Evolutionary conservation across 2,113 vertebrate genomes (phyloP).

Genomic region (Phyllopteryx taeniolatus): DNA sequence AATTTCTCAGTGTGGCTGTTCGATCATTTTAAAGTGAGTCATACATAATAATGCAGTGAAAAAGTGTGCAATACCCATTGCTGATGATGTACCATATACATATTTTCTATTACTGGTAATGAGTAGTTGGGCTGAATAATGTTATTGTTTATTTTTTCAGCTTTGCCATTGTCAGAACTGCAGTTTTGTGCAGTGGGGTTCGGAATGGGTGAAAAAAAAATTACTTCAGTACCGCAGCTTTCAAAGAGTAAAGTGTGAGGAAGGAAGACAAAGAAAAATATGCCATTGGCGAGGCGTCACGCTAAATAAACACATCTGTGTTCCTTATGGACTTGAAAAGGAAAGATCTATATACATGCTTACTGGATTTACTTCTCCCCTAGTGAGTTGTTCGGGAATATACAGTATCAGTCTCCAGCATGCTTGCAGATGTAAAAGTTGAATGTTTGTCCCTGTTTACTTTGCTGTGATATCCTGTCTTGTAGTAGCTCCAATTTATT

Average conservation of each 20-base stretch:
- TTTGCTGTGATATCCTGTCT: slow-evolving; percentile 1
- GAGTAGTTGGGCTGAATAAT: slow-evolving; percentile 23
- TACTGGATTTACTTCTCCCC: slow-evolving; percentile 6
- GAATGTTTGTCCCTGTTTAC: not conserved
- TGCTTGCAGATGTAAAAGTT: slow-evolving; percentile 16
- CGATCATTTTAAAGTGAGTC: slow-evolving; percentile 23
- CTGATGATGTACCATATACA: slow-evolving; percentile 26
- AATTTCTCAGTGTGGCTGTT: not conserved
- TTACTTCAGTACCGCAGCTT: slow-evolving; percentile 26
- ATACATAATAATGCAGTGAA: slow-evolving; percentile 1
- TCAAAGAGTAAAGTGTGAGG: slow-evolving; percentile 18
- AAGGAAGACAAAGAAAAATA: slow-evolving; percentile 23
- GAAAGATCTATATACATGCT: slow-evolving; percentile 7
- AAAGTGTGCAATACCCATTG: slow-evolving; percentile 18
- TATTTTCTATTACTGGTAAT: slow-evolving; percentile 16
- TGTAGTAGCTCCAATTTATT: slow-evolving; percentile 10
- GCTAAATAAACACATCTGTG: slow-evolving; percentile 18
- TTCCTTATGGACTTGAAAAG: slow-evolving; percentile 16
- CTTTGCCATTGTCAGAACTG: slow-evolving; percentile 36
- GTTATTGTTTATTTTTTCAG: slow-evolving; percentile 20
- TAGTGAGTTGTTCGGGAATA: slow-evolving; percentile 23
- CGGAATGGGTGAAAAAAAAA: slow-evolving; percentile 60
- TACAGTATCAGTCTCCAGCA: slow-evolving; percentile 11
- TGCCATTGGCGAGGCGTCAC: slow-evolving; percentile 2
- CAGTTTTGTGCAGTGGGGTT: slow-evolving; percentile 40